Base-by-base conservation (phyloP, 2,888 invertebrate genomes). In the Drosophila quinaria region DNA sequence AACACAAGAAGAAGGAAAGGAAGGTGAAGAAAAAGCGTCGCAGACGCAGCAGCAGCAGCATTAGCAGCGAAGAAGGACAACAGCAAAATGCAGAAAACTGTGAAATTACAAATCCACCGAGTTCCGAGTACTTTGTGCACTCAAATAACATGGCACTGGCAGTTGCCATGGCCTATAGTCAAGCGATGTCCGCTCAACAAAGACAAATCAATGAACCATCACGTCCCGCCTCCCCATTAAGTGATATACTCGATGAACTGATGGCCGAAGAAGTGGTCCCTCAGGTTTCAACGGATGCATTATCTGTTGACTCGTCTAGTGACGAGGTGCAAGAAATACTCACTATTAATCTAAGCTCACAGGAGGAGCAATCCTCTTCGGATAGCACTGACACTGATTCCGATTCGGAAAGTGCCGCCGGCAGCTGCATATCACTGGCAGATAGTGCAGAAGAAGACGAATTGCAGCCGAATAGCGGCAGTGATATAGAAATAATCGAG, bases 271-370 rank as follows among this genome's bases (percentile, higher is more conserved):
- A 81, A 39, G 1, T 37, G 15, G 49, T 60, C 1, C n/a, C 5
- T 6, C 17, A 39, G 2, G 10, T 11, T 2, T 47, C 22, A 3
- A 10, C 51, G 0, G 44, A 67, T 22, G 13, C 65, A 9, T 15
- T 73, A 2, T 71, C 66, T 5, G 56, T 80, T 60, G 62, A 68
- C 2, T 77, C 76, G 10, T 74, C 80, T 0, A 63, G 46, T 41
- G 77, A 74, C 29, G 72, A 55, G n/a, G 51, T n/a, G 0, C 56
- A 61, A 3, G 76, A 78, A 13, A 69, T 90, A 11, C 58, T 81
- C 1, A 90, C 89, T 9, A 90, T 90, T 29, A 73, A 84, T 37
- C 50, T 90, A 0, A 86, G 87, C 39, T 87, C 89, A 0, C 67
- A 51, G 8, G 73, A 69, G 6, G 78, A 75, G 4, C 39, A 60